phyloP scores from a whole-genome alignment of 1,140 invertebrate species.

The Pseudomyrmex concolor region DNA sequence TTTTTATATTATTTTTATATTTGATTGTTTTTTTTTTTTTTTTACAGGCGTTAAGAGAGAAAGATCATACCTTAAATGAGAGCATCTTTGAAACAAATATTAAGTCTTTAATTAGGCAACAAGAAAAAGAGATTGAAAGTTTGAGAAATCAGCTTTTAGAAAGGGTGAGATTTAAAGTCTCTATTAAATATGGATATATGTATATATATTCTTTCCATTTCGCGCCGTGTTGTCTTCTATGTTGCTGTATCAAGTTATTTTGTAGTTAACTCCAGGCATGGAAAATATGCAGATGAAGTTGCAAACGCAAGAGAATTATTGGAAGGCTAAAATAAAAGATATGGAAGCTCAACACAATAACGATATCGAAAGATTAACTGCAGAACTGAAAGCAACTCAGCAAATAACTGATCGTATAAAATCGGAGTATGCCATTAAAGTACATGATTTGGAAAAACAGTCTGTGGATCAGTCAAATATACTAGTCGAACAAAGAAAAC shows the following conservation, averaged over 20 bases:
- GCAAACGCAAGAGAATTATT: constrained; percentile 81
- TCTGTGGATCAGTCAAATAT: constrained; percentile 77
- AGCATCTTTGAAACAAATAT: constrained; percentile 70
- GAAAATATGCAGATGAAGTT: constrained; percentile 81
- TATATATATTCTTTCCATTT: background rate
- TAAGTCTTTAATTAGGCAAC: constrained; percentile 75
- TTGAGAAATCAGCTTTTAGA: constrained; percentile 78
- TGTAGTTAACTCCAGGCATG: constrained; percentile 77
- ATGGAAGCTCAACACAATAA: constrained; percentile 80
- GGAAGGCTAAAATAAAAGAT: constrained; percentile 81
- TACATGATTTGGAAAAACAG: constrained; percentile 79
- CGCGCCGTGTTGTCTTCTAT: background rate
- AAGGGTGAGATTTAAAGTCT: constrained; percentile 55
- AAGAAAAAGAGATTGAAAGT: constrained; percentile 80
- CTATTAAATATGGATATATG: no score
- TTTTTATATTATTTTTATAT: background rate
- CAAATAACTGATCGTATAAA: constrained; percentile 75
- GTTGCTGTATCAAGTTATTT: constrained; percentile 36
- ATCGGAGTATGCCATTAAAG: constrained; percentile 80
- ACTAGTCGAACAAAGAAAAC: constrained; percentile 79
- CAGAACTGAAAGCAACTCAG: constrained; percentile 81
- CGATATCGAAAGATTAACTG: constrained; percentile 80
- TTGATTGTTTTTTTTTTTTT: constrained; percentile 11
- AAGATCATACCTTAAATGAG: constrained; percentile 59
- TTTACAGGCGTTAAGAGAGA: constrained; percentile 63